Conservation (phyloP, 2,113 vertebrate species). For the Sciurus niger region DNA sequence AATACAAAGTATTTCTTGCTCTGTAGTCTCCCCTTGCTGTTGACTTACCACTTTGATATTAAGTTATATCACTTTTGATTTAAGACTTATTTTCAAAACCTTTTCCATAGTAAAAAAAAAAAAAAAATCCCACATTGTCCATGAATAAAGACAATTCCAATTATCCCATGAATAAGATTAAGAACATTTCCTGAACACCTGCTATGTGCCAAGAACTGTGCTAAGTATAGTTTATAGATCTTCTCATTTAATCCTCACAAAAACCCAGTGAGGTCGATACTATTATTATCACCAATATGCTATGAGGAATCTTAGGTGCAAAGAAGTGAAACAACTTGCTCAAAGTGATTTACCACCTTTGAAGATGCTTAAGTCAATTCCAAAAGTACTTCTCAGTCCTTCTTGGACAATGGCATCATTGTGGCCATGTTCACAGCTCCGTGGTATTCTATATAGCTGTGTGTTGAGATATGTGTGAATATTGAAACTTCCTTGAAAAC, state of each 20-base stretch:
- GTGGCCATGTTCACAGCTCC: neutral
- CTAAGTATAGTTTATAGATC: neutral
- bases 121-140: neutral
- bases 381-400: neutral
- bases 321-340: neutral
- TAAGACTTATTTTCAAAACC: conserved; percentile 42
- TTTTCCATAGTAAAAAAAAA: neutral
- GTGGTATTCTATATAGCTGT: neutral
- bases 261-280: neutral
- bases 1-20: neutral
- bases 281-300: neutral
- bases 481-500: conserved; percentile 32
- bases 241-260: neutral
- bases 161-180: neutral
- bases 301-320: neutral
- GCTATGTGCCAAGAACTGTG: neutral
- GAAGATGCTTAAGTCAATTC: conserved; percentile 25
- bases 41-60: neutral
- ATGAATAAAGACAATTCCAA: conserved; percentile 45
- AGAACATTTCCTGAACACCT: neutral
- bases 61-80: neutral
- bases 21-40: neutral
- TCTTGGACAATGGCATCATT: neutral
- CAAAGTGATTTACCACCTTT: conserved; percentile 4
- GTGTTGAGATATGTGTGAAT: neutral